phyloP scores from a whole-genome alignment of 2,113 vertebrate genomes.

The Podilymbus podiceps region DNA sequence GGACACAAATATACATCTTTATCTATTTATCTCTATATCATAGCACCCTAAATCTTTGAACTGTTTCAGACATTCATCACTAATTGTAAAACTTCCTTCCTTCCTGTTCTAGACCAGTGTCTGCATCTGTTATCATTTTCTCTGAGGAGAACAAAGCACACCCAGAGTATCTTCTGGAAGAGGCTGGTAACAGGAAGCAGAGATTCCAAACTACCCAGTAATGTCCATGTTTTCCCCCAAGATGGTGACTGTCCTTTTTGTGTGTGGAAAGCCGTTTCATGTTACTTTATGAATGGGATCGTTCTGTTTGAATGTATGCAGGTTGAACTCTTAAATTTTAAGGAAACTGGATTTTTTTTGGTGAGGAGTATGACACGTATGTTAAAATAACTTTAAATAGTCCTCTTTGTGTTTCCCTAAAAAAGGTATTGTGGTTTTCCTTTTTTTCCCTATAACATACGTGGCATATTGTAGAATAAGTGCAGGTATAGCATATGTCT shows the following conservation, averaged over 20 bases:
- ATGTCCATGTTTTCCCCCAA: not conserved
- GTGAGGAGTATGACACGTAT: not conserved
- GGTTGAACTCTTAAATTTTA: not conserved
- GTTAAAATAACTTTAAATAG: not conserved
- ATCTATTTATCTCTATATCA: too few relatives aligned
- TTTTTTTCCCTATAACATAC: not conserved
- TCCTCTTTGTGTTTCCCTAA: not conserved
- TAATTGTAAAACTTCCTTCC: not conserved
- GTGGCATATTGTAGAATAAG: not conserved
- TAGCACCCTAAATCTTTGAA: not conserved
- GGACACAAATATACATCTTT: not conserved
- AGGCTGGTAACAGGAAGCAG: not conserved
- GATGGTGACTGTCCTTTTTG: not conserved
- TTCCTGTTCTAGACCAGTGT: not conserved
- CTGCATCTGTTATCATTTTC: not conserved
- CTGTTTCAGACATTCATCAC: not conserved
- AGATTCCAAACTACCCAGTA: not conserved
- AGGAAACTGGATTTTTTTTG: not conserved
- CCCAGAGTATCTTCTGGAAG: not conserved
- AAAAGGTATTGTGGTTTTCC: not conserved
- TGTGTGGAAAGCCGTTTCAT: not conserved
- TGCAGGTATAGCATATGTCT: not conserved
- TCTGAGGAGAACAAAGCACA: not conserved
- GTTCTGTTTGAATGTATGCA: not conserved
- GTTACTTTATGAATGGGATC: not conserved